Evolutionary conservation across 2,888 invertebrate species (phyloP), one percentile per base, ranked within the genome.

Genomic region (Coleophora deauratella): DNA sequence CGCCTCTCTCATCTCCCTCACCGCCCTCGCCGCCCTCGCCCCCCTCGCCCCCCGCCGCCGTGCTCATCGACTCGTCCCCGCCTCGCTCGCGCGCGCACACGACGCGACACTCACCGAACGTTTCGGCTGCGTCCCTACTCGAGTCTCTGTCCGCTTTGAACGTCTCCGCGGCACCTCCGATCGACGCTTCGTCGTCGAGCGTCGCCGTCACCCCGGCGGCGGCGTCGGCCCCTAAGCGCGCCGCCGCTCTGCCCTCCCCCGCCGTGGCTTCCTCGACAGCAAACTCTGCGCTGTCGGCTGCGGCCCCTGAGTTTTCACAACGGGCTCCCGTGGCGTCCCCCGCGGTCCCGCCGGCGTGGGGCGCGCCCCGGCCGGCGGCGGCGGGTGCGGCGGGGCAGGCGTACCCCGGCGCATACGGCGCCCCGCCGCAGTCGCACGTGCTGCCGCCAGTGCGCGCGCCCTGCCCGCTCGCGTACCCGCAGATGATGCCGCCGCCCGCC

Each of bases 51-150:
- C 21, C 14, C 10, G 15, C 42, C 8, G 14, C 14, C 34, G 35
- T 10, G n/a, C 21, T 21, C 21, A 21, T 21, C 31, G 31, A 31
- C 4, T 10, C 59, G 47, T 59, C 57, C 42, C 49, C 50, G 38
- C 40, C 21, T 6, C 21, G 6, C 21, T 21, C 21, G 6, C 21
- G n/a, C n/a, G n/a, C n/a, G n/a, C n/a, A n/a, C n/a, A n/a, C 49
- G 27, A 33, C 46, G 31, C 36, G 39, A 28, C 32, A 34, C 36
- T 31, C 27, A 32, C 39, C 30, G 35, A 3, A 4, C 28, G 9
- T 34, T 15, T 35, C 10, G 33, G 35, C 9, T 37, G 38, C 27
- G 44, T 47, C 27, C 21, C 6, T 21, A 21, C 3, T 21, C 3
- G 6, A 21, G 3, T 21, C 21, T 4, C 6, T 21, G 3, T 3